Evolutionary conservation across 2,113 vertebrate species (phyloP).

Genomic region (Globicephala melas): DNA sequence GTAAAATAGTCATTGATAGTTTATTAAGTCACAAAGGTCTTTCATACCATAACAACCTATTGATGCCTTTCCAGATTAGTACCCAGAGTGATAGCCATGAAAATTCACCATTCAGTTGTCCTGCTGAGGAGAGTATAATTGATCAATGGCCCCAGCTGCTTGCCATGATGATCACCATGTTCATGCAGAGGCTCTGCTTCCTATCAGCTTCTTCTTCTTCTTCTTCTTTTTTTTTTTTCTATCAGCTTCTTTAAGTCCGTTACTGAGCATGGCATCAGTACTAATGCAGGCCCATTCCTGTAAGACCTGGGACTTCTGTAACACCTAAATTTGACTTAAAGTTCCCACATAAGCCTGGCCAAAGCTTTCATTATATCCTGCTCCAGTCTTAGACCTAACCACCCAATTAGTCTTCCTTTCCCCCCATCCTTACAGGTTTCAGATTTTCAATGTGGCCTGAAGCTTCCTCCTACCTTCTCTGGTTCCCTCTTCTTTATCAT

Average conservation of each 20-base stretch:
- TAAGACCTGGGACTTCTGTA: not conserved
- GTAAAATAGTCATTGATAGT: not conserved
- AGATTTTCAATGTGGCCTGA: not conserved
- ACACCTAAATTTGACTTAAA: not conserved
- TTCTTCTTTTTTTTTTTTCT: not conserved
- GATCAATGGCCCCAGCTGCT: not conserved
- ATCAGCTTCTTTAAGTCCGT: not conserved
- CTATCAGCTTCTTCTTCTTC: not conserved
- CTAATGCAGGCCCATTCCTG: not conserved
- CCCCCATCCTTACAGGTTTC: not conserved
- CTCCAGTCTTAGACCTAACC: not conserved
- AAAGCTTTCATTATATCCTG: not conserved
- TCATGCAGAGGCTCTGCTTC: not conserved
- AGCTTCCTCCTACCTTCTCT: not conserved
- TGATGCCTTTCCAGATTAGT: not conserved
- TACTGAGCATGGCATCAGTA: not conserved
- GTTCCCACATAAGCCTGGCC: not conserved
- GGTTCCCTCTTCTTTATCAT: not conserved
- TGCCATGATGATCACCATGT: not conserved
- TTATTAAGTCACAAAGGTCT: not conserved
- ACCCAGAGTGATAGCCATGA: not conserved
- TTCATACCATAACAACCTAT: not conserved
- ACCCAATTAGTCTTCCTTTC: not conserved
- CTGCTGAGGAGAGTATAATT: not conserved
- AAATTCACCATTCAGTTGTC: not conserved